phyloP scores from a whole-genome alignment of 1,140 invertebrate genomes.

The Agrilus planipennis region DNA sequence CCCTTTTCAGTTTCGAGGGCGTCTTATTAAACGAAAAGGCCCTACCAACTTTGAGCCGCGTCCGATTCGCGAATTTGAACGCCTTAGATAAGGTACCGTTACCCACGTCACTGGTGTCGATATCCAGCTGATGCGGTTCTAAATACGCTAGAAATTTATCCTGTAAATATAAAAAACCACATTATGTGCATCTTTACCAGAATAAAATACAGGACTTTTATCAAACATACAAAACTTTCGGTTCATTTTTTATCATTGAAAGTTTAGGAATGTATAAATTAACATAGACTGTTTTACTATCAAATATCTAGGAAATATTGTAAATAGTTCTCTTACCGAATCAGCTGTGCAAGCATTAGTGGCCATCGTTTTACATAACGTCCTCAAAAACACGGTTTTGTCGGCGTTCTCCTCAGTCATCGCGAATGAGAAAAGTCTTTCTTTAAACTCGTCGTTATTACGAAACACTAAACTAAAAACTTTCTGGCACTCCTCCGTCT shows the following conservation, averaged over 20 bases:
- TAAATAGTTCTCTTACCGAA: slow-evolving; percentile 46
- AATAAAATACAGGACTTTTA: not conserved
- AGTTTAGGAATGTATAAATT: no score
- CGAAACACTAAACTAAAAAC: slow-evolving; percentile 80
- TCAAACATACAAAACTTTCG: no score
- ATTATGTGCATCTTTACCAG: not conserved
- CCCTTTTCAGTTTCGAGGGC: slow-evolving; percentile 82
- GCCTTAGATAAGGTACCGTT: slow-evolving; percentile 77
- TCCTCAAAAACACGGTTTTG: slow-evolving; percentile 68
- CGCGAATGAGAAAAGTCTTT: slow-evolving; percentile 78
- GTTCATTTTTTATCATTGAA: no score
- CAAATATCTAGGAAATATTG: not conserved
- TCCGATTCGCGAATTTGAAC: slow-evolving; percentile 71
- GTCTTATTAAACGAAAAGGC: slow-evolving; percentile 93
- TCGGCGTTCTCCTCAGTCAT: slow-evolving; percentile 67
- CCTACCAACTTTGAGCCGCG: slow-evolving; percentile 77
- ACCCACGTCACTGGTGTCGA: slow-evolving; percentile 72
- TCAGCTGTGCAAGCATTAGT: slow-evolving; percentile 73
- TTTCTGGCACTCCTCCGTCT: slow-evolving; percentile 79
- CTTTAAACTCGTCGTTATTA: slow-evolving; percentile 72
- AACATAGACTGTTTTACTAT: not conserved
- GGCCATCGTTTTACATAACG: slow-evolving; percentile 78
- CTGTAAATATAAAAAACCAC: slow-evolving; percentile 36
- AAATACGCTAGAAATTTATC: slow-evolving; percentile 64
- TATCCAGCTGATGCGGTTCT: slow-evolving; percentile 69